phyloP scores from a whole-genome alignment of 2,113 vertebrate species.

The Pterophyllum scalare region DNA sequence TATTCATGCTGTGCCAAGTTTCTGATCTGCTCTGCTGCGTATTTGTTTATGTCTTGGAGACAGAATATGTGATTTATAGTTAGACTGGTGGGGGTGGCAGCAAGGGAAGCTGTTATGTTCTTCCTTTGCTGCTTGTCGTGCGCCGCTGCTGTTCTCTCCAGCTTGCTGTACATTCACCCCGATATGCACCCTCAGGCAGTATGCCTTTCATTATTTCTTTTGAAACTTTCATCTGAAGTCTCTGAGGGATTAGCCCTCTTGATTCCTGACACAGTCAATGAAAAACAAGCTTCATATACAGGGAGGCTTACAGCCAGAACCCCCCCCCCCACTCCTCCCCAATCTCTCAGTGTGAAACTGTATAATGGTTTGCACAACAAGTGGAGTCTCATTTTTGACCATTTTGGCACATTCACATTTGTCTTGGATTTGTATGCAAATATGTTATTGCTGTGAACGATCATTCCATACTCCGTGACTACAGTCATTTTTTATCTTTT shows the following conservation, averaged over 20 bases:
- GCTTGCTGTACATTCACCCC: slow-evolving; percentile 80
- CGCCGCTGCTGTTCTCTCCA: slow-evolving; percentile 73
- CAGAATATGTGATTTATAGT: slow-evolving; percentile 79
- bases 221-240: slow-evolving; percentile 86
- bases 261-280: slow-evolving; percentile 85
- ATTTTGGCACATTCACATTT: slow-evolving; percentile 29
- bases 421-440: background rate
- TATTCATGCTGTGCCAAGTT: slow-evolving; percentile 74
- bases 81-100: slow-evolving; percentile 76
- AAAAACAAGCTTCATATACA: slow-evolving; percentile 84
- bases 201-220: slow-evolving; percentile 86
- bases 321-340: slow-evolving; percentile 39
- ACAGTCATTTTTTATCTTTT: background rate
- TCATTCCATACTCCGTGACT: background rate
- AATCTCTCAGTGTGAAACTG: slow-evolving; percentile 59
- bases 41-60: slow-evolving; percentile 79
- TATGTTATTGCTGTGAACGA: background rate
- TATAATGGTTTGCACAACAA: slow-evolving; percentile 72
- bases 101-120: slow-evolving; percentile 77
- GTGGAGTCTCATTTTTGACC: slow-evolving; percentile 44
- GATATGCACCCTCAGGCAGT: slow-evolving; percentile 82
- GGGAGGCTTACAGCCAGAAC: slow-evolving; percentile 77
- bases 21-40: slow-evolving; percentile 66
- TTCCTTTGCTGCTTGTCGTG: slow-evolving; percentile 78
- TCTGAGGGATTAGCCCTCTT: slow-evolving; percentile 85